phyloP scores from a whole-genome alignment of 2,113 vertebrate species.

The Nannospalax galili region DNA sequence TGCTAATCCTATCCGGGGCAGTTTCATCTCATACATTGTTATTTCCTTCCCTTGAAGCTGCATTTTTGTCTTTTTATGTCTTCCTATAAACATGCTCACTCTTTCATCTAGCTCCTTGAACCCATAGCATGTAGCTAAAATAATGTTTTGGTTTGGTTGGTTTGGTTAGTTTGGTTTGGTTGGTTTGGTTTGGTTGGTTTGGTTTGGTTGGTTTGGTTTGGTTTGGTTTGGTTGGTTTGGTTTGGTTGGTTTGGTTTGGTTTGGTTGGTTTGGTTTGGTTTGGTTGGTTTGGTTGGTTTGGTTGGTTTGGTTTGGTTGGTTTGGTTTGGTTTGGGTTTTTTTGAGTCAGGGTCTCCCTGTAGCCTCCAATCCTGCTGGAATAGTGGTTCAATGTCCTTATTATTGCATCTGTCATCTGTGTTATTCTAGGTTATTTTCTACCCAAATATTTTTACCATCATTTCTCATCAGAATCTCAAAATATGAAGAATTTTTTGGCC shows the following conservation, averaged over 20 bases:
- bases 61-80: not conserved
- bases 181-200: too few species aligned
- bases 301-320: too few species aligned
- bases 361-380: too few species aligned
- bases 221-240: too few species aligned
- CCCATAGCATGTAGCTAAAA: not conserved
- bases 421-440: conserved; percentile 22
- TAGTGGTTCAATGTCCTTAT: not conserved
- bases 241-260: too few species aligned
- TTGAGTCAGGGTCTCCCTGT: too few species aligned
- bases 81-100: not conserved
- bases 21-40: not conserved
- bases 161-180: too few species aligned
- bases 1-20: not conserved
- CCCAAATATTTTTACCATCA: not conserved
- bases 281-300: too few species aligned
- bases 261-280: too few species aligned
- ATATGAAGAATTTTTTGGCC: not conserved
- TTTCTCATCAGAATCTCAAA: not conserved
- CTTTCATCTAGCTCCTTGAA: not conserved
- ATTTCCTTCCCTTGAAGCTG: not conserved
- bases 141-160: too few species aligned
- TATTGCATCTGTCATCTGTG: not conserved
- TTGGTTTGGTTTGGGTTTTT: too few species aligned
- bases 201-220: too few species aligned